Base-by-base conservation (phyloP, 2,113 vertebrate species). In the Callocephalon fimbriatum region DNA sequence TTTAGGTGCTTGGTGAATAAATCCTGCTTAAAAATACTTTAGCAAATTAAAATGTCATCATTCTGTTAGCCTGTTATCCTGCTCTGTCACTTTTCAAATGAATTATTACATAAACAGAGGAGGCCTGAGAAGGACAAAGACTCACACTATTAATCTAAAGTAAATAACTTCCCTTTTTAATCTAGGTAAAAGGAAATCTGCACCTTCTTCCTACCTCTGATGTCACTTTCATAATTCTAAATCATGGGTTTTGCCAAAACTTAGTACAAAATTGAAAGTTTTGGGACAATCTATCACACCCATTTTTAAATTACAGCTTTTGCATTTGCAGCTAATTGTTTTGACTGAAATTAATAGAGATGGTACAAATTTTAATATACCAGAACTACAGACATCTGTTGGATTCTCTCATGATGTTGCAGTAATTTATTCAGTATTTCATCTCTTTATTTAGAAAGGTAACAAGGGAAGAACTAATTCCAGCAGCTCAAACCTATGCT, bases 1-100 rank as follows among this genome's bases (percentile, higher is more conserved):
- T 71, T 10, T 40, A 40, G 45, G 45, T 42, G 32, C 53, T 44
- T 58, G 42, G 29, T 25, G 71, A 75, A 51, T 40, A 88, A 90
- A 93, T 93, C 75, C 81, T 0, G 23, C 72, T 93, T 88, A 12
- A 80, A 91, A 74, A 77, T 93, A 88, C 83, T 97, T 94, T 70
- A 91, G 88, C 74, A 87, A 95, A 96, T 92, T 65, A 86, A 94
- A 94, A 67, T 18, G 2, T 67, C 68, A 47, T 88, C 15, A 0
- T 63, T 35, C 65, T 16, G 67, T 38, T 44, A 90, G 29, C 50
- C 47, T 50, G 72, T 65, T 86, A 48, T 86, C 42, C 67, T 53
- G 66, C 72, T 83, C 89, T 95, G 86, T 82, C 72, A 21, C 66
- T 94, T 17, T 32, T 17, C 58, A 70, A 58, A 77, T 95, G 70